A percentile compares a stretch with the other conserved stretches of the same genome.
These are phyloP conservation scores for Dinothrombium tinctorium DNA, from an alignment of 1,140 invertebrate genomes.

Conservation along the genomic window DNA sequence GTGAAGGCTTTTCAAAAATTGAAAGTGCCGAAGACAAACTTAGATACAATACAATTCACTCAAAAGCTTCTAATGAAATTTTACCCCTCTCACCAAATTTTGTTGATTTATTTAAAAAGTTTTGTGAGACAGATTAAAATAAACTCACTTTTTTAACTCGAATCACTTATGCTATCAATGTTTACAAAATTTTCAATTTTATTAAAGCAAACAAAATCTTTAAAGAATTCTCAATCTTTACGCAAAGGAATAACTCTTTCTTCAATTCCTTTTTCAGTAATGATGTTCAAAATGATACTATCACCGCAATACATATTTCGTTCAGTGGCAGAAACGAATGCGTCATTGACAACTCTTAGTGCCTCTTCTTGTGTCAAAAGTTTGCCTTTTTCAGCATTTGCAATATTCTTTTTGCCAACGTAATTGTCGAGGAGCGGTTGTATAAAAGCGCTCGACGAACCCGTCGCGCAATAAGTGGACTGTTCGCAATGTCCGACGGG, in stretches of 20 bases:
- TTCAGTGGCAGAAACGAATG: constrained; percentile 87
- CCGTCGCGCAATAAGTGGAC: constrained; percentile 50
- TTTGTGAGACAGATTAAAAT: too few relatives aligned
- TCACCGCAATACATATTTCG: constrained; percentile 94
- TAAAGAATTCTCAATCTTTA: constrained; percentile 17
- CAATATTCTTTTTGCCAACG: constrained; percentile 43
- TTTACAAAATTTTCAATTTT: too few relatives aligned
- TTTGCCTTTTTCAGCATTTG: constrained; percentile 14
- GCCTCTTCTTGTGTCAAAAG: constrained; percentile 50
- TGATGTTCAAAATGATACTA: constrained; percentile 58
- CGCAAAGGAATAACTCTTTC: constrained; percentile 17
- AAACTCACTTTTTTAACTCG: too few relatives aligned
- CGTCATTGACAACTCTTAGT: constrained; percentile 63
- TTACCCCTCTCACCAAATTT: too few relatives aligned
- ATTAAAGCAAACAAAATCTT: too few relatives aligned
- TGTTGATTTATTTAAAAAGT: too few relatives aligned
- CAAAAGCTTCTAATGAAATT: too few relatives aligned
- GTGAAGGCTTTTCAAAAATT: too few relatives aligned
- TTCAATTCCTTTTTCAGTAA: constrained; percentile 62
- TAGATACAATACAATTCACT: too few relatives aligned
- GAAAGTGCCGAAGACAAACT: too few relatives aligned
- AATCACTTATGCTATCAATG: too few relatives aligned
- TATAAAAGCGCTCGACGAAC: constrained; percentile 49
- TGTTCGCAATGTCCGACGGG: constrained; percentile 55
- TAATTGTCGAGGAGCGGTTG: constrained; percentile 72